Conservation (phyloP, 2,113 vertebrate species). For the Pycnonotus jocosus region DNA sequence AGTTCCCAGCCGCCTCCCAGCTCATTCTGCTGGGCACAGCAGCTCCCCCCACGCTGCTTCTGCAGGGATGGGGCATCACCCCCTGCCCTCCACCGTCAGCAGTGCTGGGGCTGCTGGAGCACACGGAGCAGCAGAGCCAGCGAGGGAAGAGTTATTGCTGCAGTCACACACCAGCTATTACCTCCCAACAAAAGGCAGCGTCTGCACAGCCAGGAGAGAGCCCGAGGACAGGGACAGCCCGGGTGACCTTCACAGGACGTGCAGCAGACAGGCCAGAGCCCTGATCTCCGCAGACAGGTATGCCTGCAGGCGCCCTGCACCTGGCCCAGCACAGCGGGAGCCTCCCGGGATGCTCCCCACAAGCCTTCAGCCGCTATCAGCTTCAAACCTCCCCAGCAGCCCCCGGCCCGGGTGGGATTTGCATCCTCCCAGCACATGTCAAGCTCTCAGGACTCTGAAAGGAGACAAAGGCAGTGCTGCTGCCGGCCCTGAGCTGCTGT, state of each 20-base stretch:
- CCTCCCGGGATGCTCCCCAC: neutral
- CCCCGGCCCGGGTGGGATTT: neutral
- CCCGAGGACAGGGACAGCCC: neutral
- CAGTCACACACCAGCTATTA: constrained; percentile 3
- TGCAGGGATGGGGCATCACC: neutral
- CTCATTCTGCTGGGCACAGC: neutral
- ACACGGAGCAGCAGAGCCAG: rapidly evolving
- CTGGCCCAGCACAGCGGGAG: neutral
- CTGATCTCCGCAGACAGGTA: constrained; percentile 29
- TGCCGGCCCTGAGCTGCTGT: neutral
- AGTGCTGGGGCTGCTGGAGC: neutral
- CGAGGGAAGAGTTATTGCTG: constrained; percentile 24
- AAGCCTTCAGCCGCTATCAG: constrained; percentile 15
- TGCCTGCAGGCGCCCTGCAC: neutral
- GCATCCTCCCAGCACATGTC: neutral
- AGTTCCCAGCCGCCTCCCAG: neutral
- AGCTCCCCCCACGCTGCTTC: rapidly evolving
- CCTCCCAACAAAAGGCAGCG: constrained; percentile 40
- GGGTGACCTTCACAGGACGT: neutral
- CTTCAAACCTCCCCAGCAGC: neutral
- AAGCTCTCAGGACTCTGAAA: neutral
- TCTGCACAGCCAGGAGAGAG: neutral
- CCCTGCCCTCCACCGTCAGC: neutral
- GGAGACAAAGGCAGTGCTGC: neutral
- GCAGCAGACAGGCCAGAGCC: neutral